These are phyloP conservation scores for Copidosoma floridanum DNA, from an alignment of 1,140 invertebrate species.

Conservation along the genomic window DNA sequence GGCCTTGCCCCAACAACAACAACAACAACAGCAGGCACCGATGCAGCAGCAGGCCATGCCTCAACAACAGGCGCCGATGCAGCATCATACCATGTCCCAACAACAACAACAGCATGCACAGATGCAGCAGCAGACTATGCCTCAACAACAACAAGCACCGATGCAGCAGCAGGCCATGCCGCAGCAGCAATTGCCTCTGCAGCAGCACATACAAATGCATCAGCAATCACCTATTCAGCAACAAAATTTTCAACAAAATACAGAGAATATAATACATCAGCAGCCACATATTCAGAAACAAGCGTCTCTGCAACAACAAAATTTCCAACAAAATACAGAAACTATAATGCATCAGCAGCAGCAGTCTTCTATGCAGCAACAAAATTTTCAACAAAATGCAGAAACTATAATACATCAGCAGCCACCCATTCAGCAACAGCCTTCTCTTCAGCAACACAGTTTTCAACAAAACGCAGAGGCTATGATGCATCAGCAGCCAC, in stretches of 20 bases:
- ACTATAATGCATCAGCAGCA: conserved; percentile 5
- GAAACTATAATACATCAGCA: too few species aligned
- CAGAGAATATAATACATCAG: not conserved
- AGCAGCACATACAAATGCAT: not conserved
- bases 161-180: conserved; percentile 22
- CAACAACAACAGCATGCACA: conserved; percentile 1
- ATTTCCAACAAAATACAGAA: conserved; percentile 6
- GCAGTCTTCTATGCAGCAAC: conserved; percentile 17
- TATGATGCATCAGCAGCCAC: conserved; percentile 27
- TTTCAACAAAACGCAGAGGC: too few species aligned
- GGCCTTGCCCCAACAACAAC: conserved; percentile 16
- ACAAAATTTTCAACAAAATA: conserved; percentile 20
- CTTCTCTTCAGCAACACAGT: not conserved
- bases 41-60: not conserved
- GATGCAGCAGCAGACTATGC: conserved; percentile 3
- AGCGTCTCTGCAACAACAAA: conserved; percentile 8
- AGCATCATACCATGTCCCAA: conserved; percentile 19
- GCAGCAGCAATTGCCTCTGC: not conserved
- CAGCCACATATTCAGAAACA: not conserved
- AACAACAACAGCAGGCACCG: not conserved
- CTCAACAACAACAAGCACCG: conserved; percentile 10
- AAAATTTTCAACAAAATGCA: conserved; percentile 26
- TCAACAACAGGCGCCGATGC: not conserved
- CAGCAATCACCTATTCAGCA: conserved; percentile 38
- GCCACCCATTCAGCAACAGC: not conserved